A percentile compares a stretch with the other conserved stretches of the same genome.
Evolutionary conservation across 2,113 vertebrate genomes (phyloP).

Genomic region (Pelmatolapia mariae): DNA sequence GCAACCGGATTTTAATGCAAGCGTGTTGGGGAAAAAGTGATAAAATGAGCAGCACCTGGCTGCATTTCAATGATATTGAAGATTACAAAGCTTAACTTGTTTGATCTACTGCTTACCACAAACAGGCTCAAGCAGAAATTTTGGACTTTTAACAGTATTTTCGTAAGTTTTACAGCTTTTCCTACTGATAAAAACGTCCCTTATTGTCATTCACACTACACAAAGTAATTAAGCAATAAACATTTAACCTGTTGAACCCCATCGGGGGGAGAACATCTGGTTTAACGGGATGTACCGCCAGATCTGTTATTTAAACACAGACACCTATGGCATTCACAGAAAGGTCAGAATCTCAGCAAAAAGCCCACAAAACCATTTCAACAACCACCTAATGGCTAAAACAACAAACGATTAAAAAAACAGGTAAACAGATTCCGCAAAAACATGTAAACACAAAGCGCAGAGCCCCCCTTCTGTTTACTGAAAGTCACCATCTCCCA

Average conservation of each 20-base stretch:
- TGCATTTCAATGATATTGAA: accelerated
- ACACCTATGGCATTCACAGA: neutral
- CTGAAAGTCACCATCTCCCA: neutral
- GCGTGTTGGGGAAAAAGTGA: neutral
- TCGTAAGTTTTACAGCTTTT: neutral
- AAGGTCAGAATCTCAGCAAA: neutral
- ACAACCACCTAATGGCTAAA: neutral
- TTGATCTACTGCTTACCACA: neutral
- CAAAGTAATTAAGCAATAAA: neutral
- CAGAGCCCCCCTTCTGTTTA: neutral
- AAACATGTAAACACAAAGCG: neutral
- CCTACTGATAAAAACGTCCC: neutral
- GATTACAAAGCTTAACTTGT: neutral
- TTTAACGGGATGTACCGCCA: neutral
- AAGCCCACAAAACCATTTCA: neutral
- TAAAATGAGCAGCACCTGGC: neutral
- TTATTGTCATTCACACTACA: neutral
- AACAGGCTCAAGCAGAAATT: neutral
- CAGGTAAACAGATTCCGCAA: accelerated
- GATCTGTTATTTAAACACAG: neutral
- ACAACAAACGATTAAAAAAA: neutral
- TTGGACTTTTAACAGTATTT: neutral
- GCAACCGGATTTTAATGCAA: neutral
- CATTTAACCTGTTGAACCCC: neutral
- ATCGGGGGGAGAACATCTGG: neutral